Base-by-base conservation (phyloP, 1,140 invertebrate species). In the Tribolium madens region DNA sequence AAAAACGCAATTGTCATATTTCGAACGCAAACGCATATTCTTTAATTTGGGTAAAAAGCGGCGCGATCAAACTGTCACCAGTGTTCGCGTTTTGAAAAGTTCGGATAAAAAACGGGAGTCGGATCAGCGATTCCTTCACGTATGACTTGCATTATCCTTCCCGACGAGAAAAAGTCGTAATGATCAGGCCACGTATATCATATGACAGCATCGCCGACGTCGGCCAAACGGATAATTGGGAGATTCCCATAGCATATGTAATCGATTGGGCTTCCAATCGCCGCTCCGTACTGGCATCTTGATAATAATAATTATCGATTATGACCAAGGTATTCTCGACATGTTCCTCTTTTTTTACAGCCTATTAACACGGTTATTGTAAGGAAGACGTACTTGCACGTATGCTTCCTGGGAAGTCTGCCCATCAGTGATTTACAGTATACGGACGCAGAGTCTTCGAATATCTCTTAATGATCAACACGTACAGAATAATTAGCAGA, bases 1-100 rank as follows among this genome's bases (percentile, higher is more conserved):
- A 74, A 72, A 57, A 74, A 74, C 26, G 17, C 60, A 75, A 75
- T 75, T 33, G 73, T 53, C 53, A 75, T 75, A 75, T 60, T 75
- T 75, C 36, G 60, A 47, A 57, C 15, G 73, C 36, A 9, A 64
- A 15, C 53, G 52, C 33, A 42, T 73, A 33, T 64, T 13, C 57
- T 64, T 64, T 64, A 64, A 64, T 64, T 64, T 64, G 26, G 57
- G 57, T 64, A 64, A 64, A 64, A 64, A 64, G 57, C 57, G 57
- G 14, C 57, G 57, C 57, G 12, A 33, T 64, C 57, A 18, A 57
- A 57, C 52, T 57, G 52, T 57, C 52, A 14, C n/a, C 21, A 14
- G 21, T 64, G 57, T 64, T 33, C 12, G 57, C 57, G 57, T 64
- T 64, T 64, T 12, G 21, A 33, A 64, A 64, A 64, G 26, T 53